Base-by-base conservation (phyloP, 2,888 invertebrate genomes). In the Aspidiotus rigidus region DNA sequence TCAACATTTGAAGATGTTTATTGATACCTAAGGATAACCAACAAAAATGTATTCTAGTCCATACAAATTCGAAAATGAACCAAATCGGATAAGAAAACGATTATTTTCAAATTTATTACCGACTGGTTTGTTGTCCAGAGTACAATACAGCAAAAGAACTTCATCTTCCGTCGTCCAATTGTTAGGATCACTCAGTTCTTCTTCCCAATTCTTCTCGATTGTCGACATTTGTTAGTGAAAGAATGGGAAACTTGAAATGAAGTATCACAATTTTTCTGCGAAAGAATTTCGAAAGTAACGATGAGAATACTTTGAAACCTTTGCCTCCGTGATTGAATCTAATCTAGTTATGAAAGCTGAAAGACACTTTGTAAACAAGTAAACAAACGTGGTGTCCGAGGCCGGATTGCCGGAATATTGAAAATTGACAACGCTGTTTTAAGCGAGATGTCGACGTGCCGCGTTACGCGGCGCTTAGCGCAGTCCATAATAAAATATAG, bases 141-240 rank as follows among this genome's bases (percentile, higher is more conserved):
- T 67, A n/a, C 60, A 40, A 53, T 59, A 59, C 8, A 67, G 53
- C 15, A 67, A 53, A 53, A 60, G 60, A 3, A 67, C 67, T 39
- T 67, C 67, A 67, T 67, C 67, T 44, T 59, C 67, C 6, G 53
- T 57, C 42, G 67, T 53, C 67, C 67, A 67, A 10, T 67, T 67
- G 8, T 67, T 67, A 7, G 60, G 59, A n/a, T 60, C 67, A n/a
- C 39, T 8, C 2, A 67, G 60, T 49, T 67, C 67, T 7, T 17
- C 13, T n/a, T 67, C 67, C 7, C 17, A 57, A 49, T 67, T 67
- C 40, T 16, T 56, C 28, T 55, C 55, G 17, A 64, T 55, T 9
- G n/a, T 55, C 2, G n/a, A n/a, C 39, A 49, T 44, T 49, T 7
- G 15, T 16, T 5, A 7, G 16, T 0, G 39, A 1, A 59, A 17